phyloP scores from a whole-genome alignment of 2,888 invertebrate genomes.

The Aporophyla lueneburgensis region DNA sequence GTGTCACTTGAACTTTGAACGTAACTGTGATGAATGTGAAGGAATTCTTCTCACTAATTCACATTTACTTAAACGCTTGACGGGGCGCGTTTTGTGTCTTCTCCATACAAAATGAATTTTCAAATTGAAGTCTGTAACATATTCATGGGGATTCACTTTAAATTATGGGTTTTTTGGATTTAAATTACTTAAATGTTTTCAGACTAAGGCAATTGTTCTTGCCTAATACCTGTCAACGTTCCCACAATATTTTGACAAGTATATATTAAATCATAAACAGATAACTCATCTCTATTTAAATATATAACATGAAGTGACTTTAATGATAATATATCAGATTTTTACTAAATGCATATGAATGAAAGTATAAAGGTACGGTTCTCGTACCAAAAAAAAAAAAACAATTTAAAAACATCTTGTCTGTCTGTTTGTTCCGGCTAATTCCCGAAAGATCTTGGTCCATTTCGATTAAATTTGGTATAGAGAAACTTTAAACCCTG shows the following conservation, averaged over 20 bases:
- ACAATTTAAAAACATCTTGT: too few species aligned
- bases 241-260: background rate
- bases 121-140: background rate
- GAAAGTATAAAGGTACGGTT: too few species aligned
- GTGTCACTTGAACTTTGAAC: slow-evolving; percentile 60
- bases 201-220: background rate
- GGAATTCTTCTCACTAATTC: slow-evolving; percentile 74
- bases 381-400: too few species aligned
- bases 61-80: slow-evolving; percentile 72
- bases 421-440: too few species aligned
- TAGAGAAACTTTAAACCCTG: too few species aligned
- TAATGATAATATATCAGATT: too few species aligned
- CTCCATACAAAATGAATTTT: background rate
- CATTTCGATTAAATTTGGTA: too few species aligned
- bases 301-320: too few species aligned
- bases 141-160: background rate
- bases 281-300: too few species aligned
- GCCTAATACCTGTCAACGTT: background rate
- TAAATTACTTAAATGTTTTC: background rate
- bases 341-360: too few species aligned
- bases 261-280: background rate
- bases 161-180: background rate
- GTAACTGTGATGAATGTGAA: slow-evolving; percentile 73
- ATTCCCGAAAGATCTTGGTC: too few species aligned
- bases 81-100: background rate